Conservation (phyloP, 2,113 vertebrate species). For the Loxodonta africana region DNA sequence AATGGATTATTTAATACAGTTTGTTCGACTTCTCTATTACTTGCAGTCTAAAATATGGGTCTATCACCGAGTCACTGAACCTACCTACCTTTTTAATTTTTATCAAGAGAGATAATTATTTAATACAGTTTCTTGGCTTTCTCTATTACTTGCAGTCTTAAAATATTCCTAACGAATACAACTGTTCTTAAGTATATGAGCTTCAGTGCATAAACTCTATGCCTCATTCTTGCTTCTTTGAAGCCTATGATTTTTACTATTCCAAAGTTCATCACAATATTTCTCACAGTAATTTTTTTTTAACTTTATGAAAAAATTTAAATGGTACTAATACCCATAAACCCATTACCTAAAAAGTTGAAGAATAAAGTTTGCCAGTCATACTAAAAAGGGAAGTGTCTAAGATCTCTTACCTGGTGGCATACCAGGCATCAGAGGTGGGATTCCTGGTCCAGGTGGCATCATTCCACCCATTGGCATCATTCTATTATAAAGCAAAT, state of each 20-base stretch:
- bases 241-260: neutral
- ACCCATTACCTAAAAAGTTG: neutral
- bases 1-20: neutral
- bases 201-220: neutral
- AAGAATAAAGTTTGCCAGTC: neutral
- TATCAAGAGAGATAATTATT: neutral
- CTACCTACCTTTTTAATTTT: neutral
- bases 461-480: slow-evolving; percentile 96
- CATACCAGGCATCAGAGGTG: slow-evolving; percentile 92
- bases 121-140: neutral
- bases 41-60: neutral
- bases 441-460: slow-evolving; percentile 94
- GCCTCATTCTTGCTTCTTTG: neutral
- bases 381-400: neutral
- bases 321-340: neutral
- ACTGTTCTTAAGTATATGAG: neutral
- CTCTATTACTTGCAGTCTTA: neutral
- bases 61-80: neutral
- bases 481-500: slow-evolving; percentile 90
- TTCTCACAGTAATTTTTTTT: neutral
- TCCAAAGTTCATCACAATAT: neutral
- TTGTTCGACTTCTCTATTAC: neutral
- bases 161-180: neutral
- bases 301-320: neutral
- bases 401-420: slow-evolving; percentile 89